Conservation (phyloP, 2,797 vertebrate genomes). For the Eospalax fontanierii region DNA sequence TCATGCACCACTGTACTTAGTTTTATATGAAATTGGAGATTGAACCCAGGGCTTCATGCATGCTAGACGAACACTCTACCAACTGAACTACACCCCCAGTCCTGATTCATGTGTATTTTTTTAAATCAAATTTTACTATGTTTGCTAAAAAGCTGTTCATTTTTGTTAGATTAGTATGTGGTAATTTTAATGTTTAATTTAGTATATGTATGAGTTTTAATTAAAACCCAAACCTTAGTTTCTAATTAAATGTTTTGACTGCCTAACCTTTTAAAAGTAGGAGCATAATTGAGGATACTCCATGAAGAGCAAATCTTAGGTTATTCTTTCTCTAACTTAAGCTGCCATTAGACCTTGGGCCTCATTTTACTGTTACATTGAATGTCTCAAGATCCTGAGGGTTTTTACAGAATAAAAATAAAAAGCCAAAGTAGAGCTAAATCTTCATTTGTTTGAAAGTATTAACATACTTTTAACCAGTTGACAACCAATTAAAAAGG, state of each 20-base stretch:
- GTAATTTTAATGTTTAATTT: constrained; percentile 54
- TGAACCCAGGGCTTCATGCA: not conserved
- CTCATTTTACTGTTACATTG: constrained; percentile 17
- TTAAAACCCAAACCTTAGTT: constrained; percentile 55
- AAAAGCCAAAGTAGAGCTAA: not conserved
- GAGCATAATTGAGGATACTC: constrained; percentile 1
- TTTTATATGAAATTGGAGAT: not conserved
- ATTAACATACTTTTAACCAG: not conserved
- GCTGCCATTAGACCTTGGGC: not conserved
- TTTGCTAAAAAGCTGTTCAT: not conserved
- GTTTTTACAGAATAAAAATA: not conserved
- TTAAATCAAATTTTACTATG: constrained; percentile 27
- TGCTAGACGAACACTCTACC: not conserved
- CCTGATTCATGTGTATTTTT: not conserved
- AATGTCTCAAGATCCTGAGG: not conserved
- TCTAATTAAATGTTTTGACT: constrained; percentile 41
- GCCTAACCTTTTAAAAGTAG: not conserved
- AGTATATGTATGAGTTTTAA: not conserved
- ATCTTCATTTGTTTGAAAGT: constrained; percentile 27
- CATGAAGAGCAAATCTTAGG: not conserved
- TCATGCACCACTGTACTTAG: no score
- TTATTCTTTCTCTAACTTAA: constrained; percentile 51
- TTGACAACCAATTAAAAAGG: constrained; percentile 3
- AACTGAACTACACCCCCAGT: not conserved
- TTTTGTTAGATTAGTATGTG: constrained; percentile 20